Evolutionary conservation across 2,888 invertebrate genomes (phyloP), one percentile per base, ranked within the genome.

Genomic region (Thumatha senex): DNA sequence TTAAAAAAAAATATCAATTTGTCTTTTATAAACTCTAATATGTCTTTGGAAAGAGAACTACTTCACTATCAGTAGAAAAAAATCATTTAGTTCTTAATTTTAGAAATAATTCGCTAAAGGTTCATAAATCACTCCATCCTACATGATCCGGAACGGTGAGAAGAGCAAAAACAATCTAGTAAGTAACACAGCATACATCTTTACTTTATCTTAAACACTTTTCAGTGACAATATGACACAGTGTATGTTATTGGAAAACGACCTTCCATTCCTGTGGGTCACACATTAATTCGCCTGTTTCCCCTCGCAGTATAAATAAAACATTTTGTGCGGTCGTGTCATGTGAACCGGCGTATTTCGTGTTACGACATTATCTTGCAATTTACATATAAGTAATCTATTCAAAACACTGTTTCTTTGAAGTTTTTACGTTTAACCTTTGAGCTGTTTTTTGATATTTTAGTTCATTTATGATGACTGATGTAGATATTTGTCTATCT

Each of bases 341-440:
- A 78, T 66, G 67, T 68, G 66, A 69, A 70, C 67, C 70, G 70
- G 67, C 71, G 65, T 76, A 80, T 77, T 78, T 72, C 71, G 72
- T 75, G 76, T 74, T 78, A 77, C 73, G 74, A 81, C 78, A 80
- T 85, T 80, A 85, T 84, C 84, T 70, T 69, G 65, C 71, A 80
- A 87, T 88, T 86, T 85, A 81, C 89, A 88, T 86, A 78, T 63
- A 35, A 70, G 67, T 82, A 78, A 83, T 84, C 76, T 82, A 82
- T 82, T 82, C 80, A 76, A 76, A 77, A 58, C 50, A 51, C 51
- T 65, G 71, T 80, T 78, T 74, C 82, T 88, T 87, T 87, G 86
- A 87, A 82, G 80, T 84, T 66, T 64, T 60, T 69, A 57, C 66
- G 67, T 76, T 79, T 78, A 80, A 75, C 78, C 76, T 82, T 78